Percentiles rank a stretch among this genome's conserved stretches.
Conservation (phyloP, 1,140 invertebrate species). For the Colletes gigas region DNA sequence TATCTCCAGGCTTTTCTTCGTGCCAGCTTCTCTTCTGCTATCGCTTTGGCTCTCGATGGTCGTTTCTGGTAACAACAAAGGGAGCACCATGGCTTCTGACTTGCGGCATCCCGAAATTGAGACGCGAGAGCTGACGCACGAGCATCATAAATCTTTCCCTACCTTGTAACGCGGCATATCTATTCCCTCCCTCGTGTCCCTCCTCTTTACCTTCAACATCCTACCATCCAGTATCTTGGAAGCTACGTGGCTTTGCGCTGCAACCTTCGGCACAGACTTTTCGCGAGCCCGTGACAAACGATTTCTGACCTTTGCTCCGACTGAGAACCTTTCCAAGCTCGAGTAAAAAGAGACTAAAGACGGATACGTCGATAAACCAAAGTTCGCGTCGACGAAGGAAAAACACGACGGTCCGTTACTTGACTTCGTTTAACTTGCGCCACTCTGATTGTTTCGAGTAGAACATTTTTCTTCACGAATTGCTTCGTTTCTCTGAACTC, state of each 20-base stretch:
- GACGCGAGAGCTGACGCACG: slow-evolving; percentile 65
- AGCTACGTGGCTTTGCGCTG: slow-evolving; percentile 1
- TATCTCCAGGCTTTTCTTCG: slow-evolving; percentile 36
- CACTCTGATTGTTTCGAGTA: no score
- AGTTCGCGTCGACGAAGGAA: background rate
- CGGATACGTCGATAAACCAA: slow-evolving; percentile 1
- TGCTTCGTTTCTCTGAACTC: no score
- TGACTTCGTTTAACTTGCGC: no score
- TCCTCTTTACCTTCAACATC: slow-evolving; percentile 30
- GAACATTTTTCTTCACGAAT: no score
- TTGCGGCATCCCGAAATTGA: slow-evolving; percentile 67
- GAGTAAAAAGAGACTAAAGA: background rate
- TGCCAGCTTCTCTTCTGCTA: slow-evolving; percentile 38
- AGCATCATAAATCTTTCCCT: slow-evolving; percentile 67
- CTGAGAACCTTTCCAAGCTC: background rate
- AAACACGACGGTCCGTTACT: no score
- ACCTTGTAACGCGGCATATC: slow-evolving; percentile 56
- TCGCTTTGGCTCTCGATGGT: slow-evolving; percentile 37
- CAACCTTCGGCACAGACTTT: slow-evolving; percentile 9
- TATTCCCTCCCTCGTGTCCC: slow-evolving; percentile 47
- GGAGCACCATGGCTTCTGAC: slow-evolving; percentile 43
- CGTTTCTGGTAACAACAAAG: slow-evolving; percentile 53
- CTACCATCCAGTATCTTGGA: slow-evolving; percentile 24
- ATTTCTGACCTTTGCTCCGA: background rate
- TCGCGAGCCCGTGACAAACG: slow-evolving; percentile 9